Conservation (phyloP, 2,888 invertebrate genomes). For the Latrodectus hesperus region DNA sequence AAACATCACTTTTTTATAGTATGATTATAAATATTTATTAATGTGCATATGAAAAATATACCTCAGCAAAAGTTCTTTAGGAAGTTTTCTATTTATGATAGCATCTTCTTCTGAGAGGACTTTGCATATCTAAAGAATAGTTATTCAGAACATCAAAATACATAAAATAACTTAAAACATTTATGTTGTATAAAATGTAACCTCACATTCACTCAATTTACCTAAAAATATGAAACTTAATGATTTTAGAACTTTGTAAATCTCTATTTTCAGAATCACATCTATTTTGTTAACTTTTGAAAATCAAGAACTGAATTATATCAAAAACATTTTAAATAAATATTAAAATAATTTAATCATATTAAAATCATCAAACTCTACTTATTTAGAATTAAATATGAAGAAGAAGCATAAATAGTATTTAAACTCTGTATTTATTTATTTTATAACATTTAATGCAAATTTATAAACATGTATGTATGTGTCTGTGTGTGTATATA, state of each 20-base stretch:
- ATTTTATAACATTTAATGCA: too few species aligned
- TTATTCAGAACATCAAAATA: neutral
- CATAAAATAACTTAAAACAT: neutral
- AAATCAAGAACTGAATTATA: neutral
- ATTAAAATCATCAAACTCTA: neutral
- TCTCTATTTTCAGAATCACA: too few species aligned
- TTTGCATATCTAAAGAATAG: slow-evolving; percentile 57
- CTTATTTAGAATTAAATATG: neutral
- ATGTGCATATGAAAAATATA: neutral
- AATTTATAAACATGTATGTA: too few species aligned
- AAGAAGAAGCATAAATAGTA: too few species aligned
- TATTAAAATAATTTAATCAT: neutral
- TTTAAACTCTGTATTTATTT: too few species aligned
- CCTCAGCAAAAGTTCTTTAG: slow-evolving; percentile 80
- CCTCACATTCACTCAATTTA: too few species aligned
- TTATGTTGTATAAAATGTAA: neutral
- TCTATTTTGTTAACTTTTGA: neutral
- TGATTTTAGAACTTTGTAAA: too few species aligned
- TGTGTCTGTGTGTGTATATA: too few species aligned
- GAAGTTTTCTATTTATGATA: slow-evolving; percentile 93
- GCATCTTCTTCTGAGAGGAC: slow-evolving; percentile 83
- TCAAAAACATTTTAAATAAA: neutral
- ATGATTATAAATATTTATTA: neutral
- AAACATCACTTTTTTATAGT: too few species aligned
- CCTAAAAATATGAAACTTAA: too few species aligned